Conservation (phyloP, 2,888 invertebrate species). For the Willowsia nigromaculata region DNA sequence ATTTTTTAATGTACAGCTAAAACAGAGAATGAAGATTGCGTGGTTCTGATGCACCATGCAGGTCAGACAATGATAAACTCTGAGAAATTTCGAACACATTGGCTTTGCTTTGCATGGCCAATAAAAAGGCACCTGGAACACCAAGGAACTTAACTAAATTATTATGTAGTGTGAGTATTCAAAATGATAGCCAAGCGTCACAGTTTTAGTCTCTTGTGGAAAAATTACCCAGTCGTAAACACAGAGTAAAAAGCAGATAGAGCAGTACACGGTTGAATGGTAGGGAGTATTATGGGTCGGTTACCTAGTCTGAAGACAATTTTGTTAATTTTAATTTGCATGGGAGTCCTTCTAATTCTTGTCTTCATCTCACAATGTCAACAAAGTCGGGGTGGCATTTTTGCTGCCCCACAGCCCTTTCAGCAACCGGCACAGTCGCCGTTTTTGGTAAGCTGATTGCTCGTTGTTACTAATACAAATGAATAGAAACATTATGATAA, state of each 20-base stretch:
- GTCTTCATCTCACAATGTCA: slow-evolving; percentile 73
- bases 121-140: neutral
- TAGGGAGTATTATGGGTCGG: slow-evolving; percentile 64
- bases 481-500: neutral
- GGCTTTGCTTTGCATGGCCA: slow-evolving; percentile 4
- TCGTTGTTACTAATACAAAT: too few species aligned
- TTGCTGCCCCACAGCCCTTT: slow-evolving; percentile 14
- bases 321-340: slow-evolving; percentile 72
- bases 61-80: neutral
- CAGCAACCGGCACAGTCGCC: slow-evolving; percentile 34
- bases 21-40: neutral
- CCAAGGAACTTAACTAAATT: neutral
- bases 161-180: neutral
- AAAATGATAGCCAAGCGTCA: neutral
- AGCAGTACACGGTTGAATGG: too few species aligned
- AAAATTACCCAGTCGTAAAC: neutral
- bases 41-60: neutral
- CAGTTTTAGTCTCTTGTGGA: neutral
- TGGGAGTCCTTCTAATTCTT: slow-evolving; percentile 73
- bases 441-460: neutral
- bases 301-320: slow-evolving; percentile 75
- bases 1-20: neutral
- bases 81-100: neutral
- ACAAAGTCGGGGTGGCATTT: slow-evolving; percentile 32
- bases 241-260: too few species aligned